Evolutionary conservation across 1,140 invertebrate species (phyloP).

Genomic region (Campoletis sonorensis): DNA sequence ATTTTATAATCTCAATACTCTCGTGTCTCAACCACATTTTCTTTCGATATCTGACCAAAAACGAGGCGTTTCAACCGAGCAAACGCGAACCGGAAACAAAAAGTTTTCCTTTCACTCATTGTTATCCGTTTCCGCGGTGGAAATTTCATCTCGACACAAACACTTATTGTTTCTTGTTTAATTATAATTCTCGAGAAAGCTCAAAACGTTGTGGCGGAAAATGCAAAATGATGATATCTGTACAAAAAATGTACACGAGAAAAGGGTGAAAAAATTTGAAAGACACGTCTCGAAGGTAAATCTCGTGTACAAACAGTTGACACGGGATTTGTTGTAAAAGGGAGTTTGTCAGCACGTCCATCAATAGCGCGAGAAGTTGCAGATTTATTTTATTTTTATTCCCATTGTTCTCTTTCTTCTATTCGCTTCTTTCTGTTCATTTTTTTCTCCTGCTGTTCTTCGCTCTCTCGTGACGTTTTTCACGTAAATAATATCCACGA

Average conservation of each 20-base stretch:
- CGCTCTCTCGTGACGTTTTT: not conserved
- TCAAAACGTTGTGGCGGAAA: not conserved
- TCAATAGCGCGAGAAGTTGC: too few relatives aligned
- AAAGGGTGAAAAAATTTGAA: not conserved
- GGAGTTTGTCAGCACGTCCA: not conserved
- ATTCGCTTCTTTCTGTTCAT: not conserved
- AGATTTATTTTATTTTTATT: too few relatives aligned
- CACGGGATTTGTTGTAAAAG: not conserved
- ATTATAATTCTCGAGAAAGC: not conserved
- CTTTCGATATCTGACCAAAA: not conserved
- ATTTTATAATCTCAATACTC: not conserved
- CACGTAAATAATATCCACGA: slow-evolving; percentile 32
- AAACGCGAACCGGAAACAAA: not conserved
- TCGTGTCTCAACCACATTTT: not conserved
- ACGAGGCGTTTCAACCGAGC: not conserved
- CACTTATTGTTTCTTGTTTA: not conserved
- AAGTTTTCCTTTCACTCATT: not conserved
- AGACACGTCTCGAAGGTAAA: not conserved
- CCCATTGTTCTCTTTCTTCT: not conserved
- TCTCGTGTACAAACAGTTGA: not conserved
- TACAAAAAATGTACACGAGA: not conserved
- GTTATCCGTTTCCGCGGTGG: not conserved
- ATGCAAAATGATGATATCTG: not conserved
- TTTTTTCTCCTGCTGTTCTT: not conserved
- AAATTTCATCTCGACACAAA: not conserved